Evolutionary conservation across 2,888 invertebrate genomes (phyloP).

Genomic region (Hyles lineata): DNA sequence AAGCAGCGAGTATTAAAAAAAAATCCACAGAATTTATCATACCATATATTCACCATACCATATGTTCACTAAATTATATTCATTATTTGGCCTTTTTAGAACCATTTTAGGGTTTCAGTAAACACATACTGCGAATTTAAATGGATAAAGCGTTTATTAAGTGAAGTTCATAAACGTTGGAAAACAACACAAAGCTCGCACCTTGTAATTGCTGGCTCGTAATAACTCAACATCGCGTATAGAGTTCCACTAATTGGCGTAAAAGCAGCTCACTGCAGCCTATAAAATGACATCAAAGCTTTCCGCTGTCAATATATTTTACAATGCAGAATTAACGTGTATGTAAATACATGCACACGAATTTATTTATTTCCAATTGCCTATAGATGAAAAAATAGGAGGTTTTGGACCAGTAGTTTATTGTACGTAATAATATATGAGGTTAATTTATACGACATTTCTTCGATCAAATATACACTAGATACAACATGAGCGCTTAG

Average conservation of each 20-base stretch:
- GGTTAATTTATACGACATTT: too few species aligned
- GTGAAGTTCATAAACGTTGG: slow-evolving; percentile 1
- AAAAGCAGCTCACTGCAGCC: not conserved
- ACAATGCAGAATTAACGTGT: not conserved
- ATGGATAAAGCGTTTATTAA: not conserved
- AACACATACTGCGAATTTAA: not conserved
- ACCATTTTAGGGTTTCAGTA: not conserved
- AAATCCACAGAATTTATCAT: too few species aligned
- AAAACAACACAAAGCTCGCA: not conserved
- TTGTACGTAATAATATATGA: too few species aligned
- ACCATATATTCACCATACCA: too few species aligned
- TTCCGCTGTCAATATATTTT: not conserved
- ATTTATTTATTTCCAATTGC: too few species aligned
- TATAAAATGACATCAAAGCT: slow-evolving; percentile 6
- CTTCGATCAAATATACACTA: too few species aligned
- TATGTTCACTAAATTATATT: too few species aligned
- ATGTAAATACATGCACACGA: too few species aligned
- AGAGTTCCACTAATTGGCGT: not conserved
- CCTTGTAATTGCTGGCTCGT: not conserved
- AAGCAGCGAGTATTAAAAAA: too few species aligned
- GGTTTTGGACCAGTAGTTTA: too few species aligned
- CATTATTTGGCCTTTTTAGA: not conserved
- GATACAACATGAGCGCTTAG: too few species aligned
- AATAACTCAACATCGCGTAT: slow-evolving; percentile 1
- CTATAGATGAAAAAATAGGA: too few species aligned